Conservation (phyloP, 2,888 invertebrate species). For the Rhodophaea formosa region DNA sequence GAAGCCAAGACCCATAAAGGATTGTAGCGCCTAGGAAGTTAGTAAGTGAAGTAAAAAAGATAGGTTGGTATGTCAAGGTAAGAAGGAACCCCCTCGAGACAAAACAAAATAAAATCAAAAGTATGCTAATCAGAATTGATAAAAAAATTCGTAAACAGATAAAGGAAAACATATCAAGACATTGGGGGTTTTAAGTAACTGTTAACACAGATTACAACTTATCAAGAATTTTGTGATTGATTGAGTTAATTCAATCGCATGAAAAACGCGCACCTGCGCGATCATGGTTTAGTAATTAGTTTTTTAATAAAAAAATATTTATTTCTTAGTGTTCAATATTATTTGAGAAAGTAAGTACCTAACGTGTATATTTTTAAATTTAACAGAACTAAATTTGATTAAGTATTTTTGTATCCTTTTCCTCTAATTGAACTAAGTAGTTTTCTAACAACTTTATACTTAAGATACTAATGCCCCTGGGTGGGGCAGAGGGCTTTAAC, state of each 20-base stretch:
- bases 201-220: conserved; percentile 8
- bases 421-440: too few relatives aligned
- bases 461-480: too few relatives aligned
- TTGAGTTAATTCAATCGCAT: background rate
- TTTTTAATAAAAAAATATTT: background rate
- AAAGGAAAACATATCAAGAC: background rate
- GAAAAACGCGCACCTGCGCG: background rate
- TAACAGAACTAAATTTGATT: background rate
- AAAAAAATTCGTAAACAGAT: background rate
- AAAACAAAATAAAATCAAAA: background rate
- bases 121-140: background rate
- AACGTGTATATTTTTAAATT: background rate
- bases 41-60: too few relatives aligned
- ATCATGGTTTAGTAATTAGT: background rate
- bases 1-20: too few relatives aligned
- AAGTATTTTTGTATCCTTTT: too few relatives aligned
- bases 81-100: background rate
- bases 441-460: too few relatives aligned
- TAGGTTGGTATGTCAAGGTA: too few relatives aligned
- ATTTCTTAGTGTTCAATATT: background rate
- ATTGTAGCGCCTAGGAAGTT: too few relatives aligned
- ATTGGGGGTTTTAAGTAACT: background rate
- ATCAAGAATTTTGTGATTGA: conserved; percentile 11
- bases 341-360: background rate
- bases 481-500: too few relatives aligned